Evolutionary conservation across 2,113 vertebrate species (phyloP), one percentile per base, ranked within the genome.

Genomic region (Cololabis saira): DNA sequence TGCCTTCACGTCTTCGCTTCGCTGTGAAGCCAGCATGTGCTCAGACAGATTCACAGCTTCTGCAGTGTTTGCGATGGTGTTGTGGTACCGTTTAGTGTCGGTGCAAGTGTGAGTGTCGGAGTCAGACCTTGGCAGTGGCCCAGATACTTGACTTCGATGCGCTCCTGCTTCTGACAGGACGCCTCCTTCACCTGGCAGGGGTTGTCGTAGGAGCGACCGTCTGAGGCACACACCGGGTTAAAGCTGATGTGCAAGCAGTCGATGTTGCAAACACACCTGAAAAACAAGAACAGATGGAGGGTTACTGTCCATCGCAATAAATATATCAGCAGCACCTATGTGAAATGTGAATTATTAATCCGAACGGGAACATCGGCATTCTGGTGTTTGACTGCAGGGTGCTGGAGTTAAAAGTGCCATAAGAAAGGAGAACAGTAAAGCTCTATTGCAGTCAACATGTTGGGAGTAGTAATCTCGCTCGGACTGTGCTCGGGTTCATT

Each of bases 171-270:
- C 94, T 98, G 97, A 93, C 98, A 99, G 30, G 97, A 99, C 1
- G 95, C 98, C 92, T 98, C 98, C 93, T 98, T 99, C 93, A 99
- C 98, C 92, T 98, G 97, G 94, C 98, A 99, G 72, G 98, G 97
- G 93, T 99, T 99, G 94, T 99, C 97, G 76, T 99, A 99, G 82
- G 97, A 99, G 84, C 95, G 98, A 77, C 98, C 98, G 62, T 99
- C 96, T 11, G 98, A 99, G 90, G 97, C 98, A 78, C 97, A 99
- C 87, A 99, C 97, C 58, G 96, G 97, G 92, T 99, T 99, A 93
- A 97, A 99, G 93, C 96, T 98, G 91, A 97, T 98, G 91, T 98
- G 97, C 74, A 97, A 97, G 80, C 98, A 99, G 94, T 99, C 98
- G 55, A 99, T 99, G 95, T 99, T 99, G 91, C 98, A 99, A 69